Percentiles rank a stretch among this genome's conserved stretches.
phyloP scores from a whole-genome alignment of 2,888 invertebrate species.

The Atethmia centrago region DNA sequence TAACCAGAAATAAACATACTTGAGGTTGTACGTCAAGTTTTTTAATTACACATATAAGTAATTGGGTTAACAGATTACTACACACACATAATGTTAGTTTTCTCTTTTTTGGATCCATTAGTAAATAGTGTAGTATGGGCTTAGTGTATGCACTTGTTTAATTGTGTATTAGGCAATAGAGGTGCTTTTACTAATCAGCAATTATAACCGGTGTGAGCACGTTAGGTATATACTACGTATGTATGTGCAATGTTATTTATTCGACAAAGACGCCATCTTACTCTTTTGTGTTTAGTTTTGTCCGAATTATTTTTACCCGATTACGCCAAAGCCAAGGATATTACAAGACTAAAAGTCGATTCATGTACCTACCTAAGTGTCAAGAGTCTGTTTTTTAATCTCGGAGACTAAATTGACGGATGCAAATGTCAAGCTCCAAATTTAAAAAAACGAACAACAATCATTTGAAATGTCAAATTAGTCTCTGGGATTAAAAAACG shows the following conservation, averaged over 20 bases:
- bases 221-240: neutral
- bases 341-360: too few relatives aligned
- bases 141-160: slow-evolving; percentile 10
- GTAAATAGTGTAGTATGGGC: neutral
- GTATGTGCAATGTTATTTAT: slow-evolving; percentile 9
- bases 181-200: slow-evolving; percentile 13
- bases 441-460: too few relatives aligned
- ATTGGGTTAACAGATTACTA: slow-evolving; percentile 24
- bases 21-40: slow-evolving; percentile 20
- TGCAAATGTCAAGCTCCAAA: too few relatives aligned
- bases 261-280: slow-evolving; percentile 3
- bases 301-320: neutral
- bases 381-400: too few relatives aligned
- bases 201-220: neutral
- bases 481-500: too few relatives aligned
- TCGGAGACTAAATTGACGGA: too few relatives aligned
- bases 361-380: too few relatives aligned
- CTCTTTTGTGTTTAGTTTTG: neutral
- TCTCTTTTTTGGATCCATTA: slow-evolving; percentile 30
- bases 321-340: neutral
- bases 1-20: too few relatives aligned
- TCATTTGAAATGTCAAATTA: too few relatives aligned
- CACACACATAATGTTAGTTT: slow-evolving; percentile 18
- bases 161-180: neutral
- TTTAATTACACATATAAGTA: slow-evolving; percentile 25